These are phyloP conservation scores for Macrobrachium nipponense DNA, from an alignment of 1,140 invertebrate species.

Conservation along the genomic window DNA sequence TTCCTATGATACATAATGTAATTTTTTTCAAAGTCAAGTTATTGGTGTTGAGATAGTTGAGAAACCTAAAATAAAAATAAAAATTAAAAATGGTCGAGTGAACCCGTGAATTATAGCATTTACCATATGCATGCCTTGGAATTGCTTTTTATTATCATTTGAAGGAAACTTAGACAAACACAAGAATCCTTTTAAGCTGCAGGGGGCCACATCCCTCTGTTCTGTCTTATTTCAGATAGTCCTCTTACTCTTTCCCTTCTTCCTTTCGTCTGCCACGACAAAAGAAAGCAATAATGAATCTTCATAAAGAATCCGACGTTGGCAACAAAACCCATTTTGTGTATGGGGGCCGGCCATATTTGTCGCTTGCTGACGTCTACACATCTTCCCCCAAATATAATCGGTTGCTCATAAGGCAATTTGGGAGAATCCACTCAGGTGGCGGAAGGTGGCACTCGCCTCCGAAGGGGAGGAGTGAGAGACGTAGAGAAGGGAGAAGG, in stretches of 20 bases:
- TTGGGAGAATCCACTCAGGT: slow-evolving; percentile 48
- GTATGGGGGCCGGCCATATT: slow-evolving; percentile 29
- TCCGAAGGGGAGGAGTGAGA: slow-evolving; percentile 1
- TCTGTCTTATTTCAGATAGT: neutral
- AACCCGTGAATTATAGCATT: no score
- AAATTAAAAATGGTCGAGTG: no score
- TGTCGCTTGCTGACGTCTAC: slow-evolving; percentile 30
- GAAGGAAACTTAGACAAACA: no score
- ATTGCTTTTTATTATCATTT: no score
- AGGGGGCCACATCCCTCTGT: no score
- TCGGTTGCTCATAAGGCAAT: slow-evolving; percentile 53
- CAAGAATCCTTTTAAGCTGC: no score
- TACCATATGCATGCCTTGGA: no score
- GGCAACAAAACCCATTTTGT: slow-evolving; percentile 21
- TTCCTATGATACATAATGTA: no score
- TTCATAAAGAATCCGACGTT: slow-evolving; percentile 8
- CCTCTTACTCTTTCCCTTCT: neutral
- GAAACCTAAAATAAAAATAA: no score
- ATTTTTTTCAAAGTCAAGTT: no score
- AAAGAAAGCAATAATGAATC: neutral
- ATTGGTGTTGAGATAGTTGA: no score
- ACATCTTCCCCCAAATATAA: slow-evolving; percentile 39
- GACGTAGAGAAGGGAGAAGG: neutral
- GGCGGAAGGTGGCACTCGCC: slow-evolving; percentile 22
- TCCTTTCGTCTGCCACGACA: neutral